Conservation (phyloP, 2,888 invertebrate species). For the Nezara viridula region DNA sequence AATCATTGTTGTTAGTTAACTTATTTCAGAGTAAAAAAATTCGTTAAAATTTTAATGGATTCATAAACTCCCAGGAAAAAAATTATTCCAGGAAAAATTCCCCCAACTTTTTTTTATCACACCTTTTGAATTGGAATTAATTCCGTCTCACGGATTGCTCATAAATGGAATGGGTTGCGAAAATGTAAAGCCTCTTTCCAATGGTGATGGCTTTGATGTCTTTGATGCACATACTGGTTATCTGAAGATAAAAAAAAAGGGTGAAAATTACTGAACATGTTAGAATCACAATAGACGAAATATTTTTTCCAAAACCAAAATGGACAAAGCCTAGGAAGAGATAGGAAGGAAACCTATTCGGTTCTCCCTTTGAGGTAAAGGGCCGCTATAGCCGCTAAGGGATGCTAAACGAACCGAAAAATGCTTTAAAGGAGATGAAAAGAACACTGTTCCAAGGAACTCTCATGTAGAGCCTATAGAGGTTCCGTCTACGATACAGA, state of each 20-base stretch:
- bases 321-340: neutral
- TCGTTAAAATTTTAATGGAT: too few relatives aligned
- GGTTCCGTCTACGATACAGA: neutral
- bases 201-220: neutral
- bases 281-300: neutral
- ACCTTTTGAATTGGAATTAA: too few relatives aligned
- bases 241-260: neutral
- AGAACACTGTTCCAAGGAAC: neutral
- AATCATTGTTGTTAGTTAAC: too few relatives aligned
- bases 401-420: slow-evolving; percentile 32
- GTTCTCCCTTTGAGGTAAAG: neutral
- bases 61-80: too few relatives aligned
- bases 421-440: neutral
- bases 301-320: neutral
- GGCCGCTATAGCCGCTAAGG: neutral
- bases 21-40: too few relatives aligned
- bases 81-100: too few relatives aligned
- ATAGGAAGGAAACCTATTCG: slow-evolving; percentile 1
- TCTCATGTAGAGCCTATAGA: neutral
- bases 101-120: too few relatives aligned
- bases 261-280: neutral
- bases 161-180: too few relatives aligned
- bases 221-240: neutral
- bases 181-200: neutral
- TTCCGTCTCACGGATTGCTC: too few relatives aligned